These are phyloP conservation scores for Anagrus nilaparvatae DNA, from an alignment of 1,140 invertebrate genomes.

Conservation along the genomic window DNA sequence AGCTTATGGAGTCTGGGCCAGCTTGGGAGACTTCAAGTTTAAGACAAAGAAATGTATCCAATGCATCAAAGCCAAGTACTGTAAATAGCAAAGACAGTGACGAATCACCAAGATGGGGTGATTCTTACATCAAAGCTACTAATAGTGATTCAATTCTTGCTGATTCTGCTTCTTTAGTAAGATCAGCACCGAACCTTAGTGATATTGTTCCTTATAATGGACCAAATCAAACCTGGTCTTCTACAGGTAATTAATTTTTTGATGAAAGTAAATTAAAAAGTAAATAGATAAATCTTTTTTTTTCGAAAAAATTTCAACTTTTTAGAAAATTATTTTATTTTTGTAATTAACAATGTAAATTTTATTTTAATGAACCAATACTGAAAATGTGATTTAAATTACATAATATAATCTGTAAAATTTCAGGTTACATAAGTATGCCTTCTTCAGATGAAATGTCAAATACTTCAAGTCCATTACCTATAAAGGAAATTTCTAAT, in stretches of 20 bases:
- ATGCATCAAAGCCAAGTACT: constrained; percentile 17
- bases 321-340: neutral
- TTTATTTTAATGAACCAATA: too few relatives aligned
- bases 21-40: constrained; percentile 35
- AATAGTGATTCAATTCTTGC: constrained; percentile 24
- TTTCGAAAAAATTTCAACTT: neutral
- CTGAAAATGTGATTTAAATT: too few relatives aligned
- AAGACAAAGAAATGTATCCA: constrained; percentile 33
- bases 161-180: constrained; percentile 29
- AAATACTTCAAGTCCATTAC: constrained; percentile 31
- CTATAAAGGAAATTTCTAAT: constrained; percentile 20
- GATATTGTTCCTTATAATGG: constrained; percentile 26
- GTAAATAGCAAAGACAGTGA: too few relatives aligned
- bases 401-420: constrained; percentile 10
- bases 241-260: constrained; percentile 22
- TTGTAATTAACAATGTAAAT: neutral
- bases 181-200: constrained; percentile 35
- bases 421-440: constrained; percentile 37
- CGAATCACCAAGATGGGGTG: constrained; percentile 26
- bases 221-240: constrained; percentile 35
- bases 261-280: too few relatives aligned
- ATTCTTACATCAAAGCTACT: constrained; percentile 31
- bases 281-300: too few relatives aligned
- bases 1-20: constrained; percentile 22
- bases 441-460: constrained; percentile 35